A percentile compares a stretch with the other conserved stretches of the same genome.
Conservation (phyloP, 2,113 vertebrate genomes). For the Carollia perspicillata region DNA sequence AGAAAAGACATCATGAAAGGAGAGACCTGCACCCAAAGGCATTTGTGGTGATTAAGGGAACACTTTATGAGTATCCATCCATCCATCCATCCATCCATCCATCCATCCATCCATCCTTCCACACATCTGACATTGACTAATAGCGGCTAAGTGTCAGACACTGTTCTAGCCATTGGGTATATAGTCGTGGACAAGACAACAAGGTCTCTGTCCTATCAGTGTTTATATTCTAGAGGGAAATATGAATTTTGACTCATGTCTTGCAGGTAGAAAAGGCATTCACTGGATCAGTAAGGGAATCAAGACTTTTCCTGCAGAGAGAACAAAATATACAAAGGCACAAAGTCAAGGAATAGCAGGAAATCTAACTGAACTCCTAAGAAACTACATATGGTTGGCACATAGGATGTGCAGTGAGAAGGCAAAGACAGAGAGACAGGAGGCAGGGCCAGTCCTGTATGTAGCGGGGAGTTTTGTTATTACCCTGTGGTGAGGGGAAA, state of each 20-base stretch:
- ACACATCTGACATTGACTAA: background rate
- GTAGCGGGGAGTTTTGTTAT: background rate
- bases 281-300: background rate
- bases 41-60: background rate
- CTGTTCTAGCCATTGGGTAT: background rate
- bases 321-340: background rate
- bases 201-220: background rate
- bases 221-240: background rate
- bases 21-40: background rate
- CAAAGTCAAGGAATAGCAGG: background rate
- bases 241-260: background rate
- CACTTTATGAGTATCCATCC: background rate
- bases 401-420: background rate
- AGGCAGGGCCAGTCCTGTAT: background rate
- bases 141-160: background rate
- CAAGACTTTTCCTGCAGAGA: background rate
- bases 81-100: too few species aligned
- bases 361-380: background rate
- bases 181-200: background rate
- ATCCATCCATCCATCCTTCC: too few species aligned
- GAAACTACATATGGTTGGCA: background rate
- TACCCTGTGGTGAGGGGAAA: background rate
- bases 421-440: background rate
- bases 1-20: background rate
- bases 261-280: background rate